Evolutionary conservation across 2,888 invertebrate species (phyloP).

Genomic region (Drosophila mettleri): DNA sequence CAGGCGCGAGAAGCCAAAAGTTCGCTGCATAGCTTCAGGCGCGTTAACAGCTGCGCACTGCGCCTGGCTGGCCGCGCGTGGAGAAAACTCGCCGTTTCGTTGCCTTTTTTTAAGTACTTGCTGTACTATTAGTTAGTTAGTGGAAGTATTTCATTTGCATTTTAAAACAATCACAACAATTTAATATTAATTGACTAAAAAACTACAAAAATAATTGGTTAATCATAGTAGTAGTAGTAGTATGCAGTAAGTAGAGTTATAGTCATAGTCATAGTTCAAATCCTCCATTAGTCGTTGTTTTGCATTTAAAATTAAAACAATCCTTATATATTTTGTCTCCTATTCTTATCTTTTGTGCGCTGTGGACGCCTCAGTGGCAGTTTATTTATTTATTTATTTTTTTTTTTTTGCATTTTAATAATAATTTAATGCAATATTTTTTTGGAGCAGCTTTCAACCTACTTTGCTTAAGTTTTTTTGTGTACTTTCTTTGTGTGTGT

Average conservation of each 20-base stretch:
- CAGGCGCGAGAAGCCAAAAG: constrained; percentile 53
- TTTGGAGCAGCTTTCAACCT: constrained; percentile 24
- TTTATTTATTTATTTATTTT: constrained; percentile 32
- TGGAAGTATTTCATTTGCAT: constrained; percentile 80
- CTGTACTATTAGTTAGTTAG: constrained; percentile 68
- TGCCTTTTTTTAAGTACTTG: constrained; percentile 63
- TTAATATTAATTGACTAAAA: constrained; percentile 81
- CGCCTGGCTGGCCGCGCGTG: background rate
- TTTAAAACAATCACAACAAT: constrained; percentile 83
- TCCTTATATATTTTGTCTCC: constrained; percentile 58
- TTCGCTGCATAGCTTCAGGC: constrained; percentile 69
- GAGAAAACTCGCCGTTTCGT: constrained; percentile 48
- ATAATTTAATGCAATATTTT: constrained; percentile 9
- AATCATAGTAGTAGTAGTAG: constrained; percentile 61
- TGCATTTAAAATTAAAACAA: constrained; percentile 73
- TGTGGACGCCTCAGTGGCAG: constrained; percentile 74
- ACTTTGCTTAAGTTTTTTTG: constrained; percentile 13
- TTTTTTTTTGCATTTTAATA: constrained; percentile 10
- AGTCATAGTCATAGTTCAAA: constrained; percentile 69
- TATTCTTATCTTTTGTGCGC: constrained; percentile 74
- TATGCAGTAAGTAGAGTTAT: constrained; percentile 48
- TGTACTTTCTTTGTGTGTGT: constrained; percentile 38
- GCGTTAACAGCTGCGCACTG: constrained; percentile 52
- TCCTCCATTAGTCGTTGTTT: constrained; percentile 85
- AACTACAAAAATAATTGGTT: constrained; percentile 80